Evolutionary conservation across 2,797 vertebrate genomes (phyloP), one percentile per base, ranked within the genome.

Genomic region (Triplophysa yarkandensis): DNA sequence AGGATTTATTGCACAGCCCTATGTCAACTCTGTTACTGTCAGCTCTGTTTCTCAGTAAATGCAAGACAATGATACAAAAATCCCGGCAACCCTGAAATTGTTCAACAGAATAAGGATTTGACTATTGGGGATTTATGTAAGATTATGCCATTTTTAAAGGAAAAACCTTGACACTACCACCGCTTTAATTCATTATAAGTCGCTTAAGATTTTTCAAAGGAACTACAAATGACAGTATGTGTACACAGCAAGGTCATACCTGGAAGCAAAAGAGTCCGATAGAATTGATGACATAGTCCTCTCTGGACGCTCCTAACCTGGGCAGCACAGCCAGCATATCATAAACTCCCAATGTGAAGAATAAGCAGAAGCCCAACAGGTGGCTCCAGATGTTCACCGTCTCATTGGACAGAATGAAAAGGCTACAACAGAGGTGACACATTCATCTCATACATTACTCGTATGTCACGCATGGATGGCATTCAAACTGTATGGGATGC

Each of bases 341-440:
- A 80, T 98, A 96, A 61, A 98, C 92, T 2, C 93, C 95, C 76
- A 98, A 83, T 8, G 16, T 7, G n/a, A 98, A 96, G 91, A 98
- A 98, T 79, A 98, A 91, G 77, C 96, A 67, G 86, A 98, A 99
- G 69, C 96, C 97, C 80, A 98, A 79, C 84, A 99, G 88, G 55
- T 99, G 97, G 87, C 94, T 98, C 97, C 96, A 98, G 86, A 98
- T 98, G 78, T 96, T 98, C 80, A 96, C 94, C 0, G 95, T 94
- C 89, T 99, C 97, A 74, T 98, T 98, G 84, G 96, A 99, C 77
- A 99, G 88, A 70, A 99, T 94, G 86, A 98, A 97, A 81, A 98
- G 89, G 86, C 97, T 98, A 90, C 0, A 83, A 63, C 57, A 41
- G 54, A 58, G 5, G 65, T 1, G 62, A 14, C 17, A 76, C 52